A percentile compares a stretch with the other conserved stretches of the same genome.
Evolutionary conservation across 2,113 vertebrate species (phyloP).

Genomic region (Microcebus lehilahytsara): DNA sequence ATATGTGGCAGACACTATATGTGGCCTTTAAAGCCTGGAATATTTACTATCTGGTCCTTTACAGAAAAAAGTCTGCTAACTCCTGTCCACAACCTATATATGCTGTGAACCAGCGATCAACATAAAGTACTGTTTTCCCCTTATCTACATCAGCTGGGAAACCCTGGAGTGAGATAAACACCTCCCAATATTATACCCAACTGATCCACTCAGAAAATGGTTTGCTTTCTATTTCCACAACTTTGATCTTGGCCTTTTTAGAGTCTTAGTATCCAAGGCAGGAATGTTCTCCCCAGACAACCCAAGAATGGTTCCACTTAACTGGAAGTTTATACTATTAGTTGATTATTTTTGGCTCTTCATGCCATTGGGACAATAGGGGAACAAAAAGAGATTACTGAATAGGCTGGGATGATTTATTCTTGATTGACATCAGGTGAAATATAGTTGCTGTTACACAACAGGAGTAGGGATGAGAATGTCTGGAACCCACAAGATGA

Average conservation of each 20-base stretch:
- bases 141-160: background rate
- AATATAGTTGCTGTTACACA: background rate
- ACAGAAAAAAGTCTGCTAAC: background rate
- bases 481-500: background rate
- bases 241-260: constrained; percentile 44
- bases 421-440: background rate
- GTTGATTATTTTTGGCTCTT: background rate
- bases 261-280: background rate
- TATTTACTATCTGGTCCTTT: constrained; percentile 3
- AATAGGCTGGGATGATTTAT: background rate
- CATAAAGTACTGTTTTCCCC: background rate
- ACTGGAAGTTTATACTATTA: constrained; percentile 18
- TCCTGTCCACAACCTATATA: background rate
- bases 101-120: background rate
- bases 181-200: background rate
- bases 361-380: background rate
- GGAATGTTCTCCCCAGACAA: background rate
- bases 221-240: constrained; percentile 33
- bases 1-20: background rate
- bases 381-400: background rate
- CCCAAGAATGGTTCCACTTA: constrained; percentile 14
- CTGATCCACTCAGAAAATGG: constrained; percentile 15
- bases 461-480: background rate
- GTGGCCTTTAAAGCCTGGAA: background rate
- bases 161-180: background rate